phyloP scores from a whole-genome alignment of 2,797 vertebrate species.

The Sebastes steindachneri region DNA sequence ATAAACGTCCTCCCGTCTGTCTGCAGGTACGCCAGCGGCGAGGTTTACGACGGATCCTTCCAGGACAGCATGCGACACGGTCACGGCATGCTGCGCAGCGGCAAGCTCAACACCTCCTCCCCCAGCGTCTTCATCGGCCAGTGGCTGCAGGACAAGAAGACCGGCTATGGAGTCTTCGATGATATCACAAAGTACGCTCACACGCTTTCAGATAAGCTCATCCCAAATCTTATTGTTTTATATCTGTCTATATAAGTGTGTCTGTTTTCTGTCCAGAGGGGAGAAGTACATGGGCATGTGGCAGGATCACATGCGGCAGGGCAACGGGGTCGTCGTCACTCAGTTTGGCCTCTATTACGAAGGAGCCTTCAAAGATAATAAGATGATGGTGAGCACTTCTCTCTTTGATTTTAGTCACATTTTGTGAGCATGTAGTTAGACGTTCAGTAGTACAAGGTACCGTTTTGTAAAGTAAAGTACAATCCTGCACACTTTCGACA shows the following conservation, averaged over 20 bases:
- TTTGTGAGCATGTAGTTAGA: neutral
- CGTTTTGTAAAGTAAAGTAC: too few relatives aligned
- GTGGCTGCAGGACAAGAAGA: constrained; percentile 95
- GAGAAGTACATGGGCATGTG: constrained; percentile 99
- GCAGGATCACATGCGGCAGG: constrained; percentile 93
- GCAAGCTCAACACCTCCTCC: constrained; percentile 93
- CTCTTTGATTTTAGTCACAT: neutral
- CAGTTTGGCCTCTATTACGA: constrained; percentile 98
- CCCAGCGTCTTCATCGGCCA: constrained; percentile 98
- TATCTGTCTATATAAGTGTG: neutral
- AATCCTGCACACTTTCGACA: neutral
- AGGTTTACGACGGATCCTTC: constrained; percentile 97
- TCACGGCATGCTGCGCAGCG: constrained; percentile 93
- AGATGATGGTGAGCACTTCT: constrained; percentile 89
- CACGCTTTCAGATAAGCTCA: neutral
- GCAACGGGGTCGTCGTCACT: constrained; percentile 94
- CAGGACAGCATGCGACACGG: constrained; percentile 95
- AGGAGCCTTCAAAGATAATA: constrained; percentile 93
- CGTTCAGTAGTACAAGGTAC: neutral
- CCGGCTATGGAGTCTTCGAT: constrained; percentile 96
- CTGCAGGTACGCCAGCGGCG: constrained; percentile 91
- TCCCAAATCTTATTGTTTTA: neutral
- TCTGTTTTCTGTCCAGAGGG: constrained; percentile 81
- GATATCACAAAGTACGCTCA: constrained; percentile 93
- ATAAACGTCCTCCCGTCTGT: neutral